Conservation (phyloP, 2,888 invertebrate genomes). For the Chirona hameri region DNA sequence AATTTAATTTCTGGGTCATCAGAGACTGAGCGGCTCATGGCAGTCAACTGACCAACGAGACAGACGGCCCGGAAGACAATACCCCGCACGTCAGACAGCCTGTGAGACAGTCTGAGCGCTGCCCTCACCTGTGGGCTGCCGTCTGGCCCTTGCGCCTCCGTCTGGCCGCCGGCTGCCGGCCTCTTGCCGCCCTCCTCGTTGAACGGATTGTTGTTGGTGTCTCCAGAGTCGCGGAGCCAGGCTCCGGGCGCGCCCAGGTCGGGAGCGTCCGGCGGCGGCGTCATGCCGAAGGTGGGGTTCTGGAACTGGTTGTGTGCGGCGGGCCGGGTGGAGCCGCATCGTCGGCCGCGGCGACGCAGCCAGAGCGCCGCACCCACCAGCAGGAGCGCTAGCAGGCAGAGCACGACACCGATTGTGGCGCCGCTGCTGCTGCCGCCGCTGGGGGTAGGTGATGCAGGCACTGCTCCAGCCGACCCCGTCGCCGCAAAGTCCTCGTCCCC, state of each 20-base stretch:
- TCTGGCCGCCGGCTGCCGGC: neutral
- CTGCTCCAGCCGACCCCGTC: neutral
- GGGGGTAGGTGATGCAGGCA: too few relatives aligned
- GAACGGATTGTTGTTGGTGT: neutral
- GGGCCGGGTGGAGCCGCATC: neutral
- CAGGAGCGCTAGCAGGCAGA: neutral
- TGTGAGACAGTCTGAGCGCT: too few relatives aligned
- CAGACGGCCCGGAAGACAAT: too few relatives aligned
- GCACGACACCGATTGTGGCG: neutral
- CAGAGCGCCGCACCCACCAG: neutral
- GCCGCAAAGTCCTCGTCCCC: neutral
- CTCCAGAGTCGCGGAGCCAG: neutral
- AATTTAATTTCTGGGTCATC: too few relatives aligned
- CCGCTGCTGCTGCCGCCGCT: neutral
- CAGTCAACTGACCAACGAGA: too few relatives aligned
- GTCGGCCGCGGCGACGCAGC: neutral
- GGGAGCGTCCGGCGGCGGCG: neutral
- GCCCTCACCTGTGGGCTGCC: neutral
- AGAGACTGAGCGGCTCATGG: too few relatives aligned
- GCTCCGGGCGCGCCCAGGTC: neutral
- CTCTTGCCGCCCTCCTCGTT: neutral
- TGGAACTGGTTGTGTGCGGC: constrained; percentile 2
- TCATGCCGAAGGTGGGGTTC: neutral
- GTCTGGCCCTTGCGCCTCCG: neutral
- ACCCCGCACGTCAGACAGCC: too few relatives aligned